Percentiles rank a stretch among this genome's conserved stretches.
Evolutionary conservation across 1,140 invertebrate genomes (phyloP).

Genomic region (Ceratitis capitata): DNA sequence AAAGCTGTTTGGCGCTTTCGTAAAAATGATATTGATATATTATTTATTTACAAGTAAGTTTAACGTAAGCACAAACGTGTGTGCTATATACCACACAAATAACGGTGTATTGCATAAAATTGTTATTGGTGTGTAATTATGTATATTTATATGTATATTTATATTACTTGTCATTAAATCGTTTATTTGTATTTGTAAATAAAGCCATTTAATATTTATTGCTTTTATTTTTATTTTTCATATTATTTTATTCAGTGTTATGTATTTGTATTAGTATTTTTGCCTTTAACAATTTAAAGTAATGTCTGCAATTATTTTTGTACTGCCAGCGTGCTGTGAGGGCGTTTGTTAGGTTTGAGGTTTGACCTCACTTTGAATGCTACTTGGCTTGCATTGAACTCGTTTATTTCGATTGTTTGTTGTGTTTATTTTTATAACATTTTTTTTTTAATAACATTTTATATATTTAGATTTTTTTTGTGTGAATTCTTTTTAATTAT

Average conservation of each 20-base stretch:
- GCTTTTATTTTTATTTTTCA: not conserved
- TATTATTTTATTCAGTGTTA: too few relatives aligned
- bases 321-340: not conserved
- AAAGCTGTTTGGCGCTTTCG: not conserved
- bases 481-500: too few relatives aligned
- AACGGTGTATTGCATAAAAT: not conserved
- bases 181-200: too few relatives aligned
- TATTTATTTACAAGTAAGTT: not conserved
- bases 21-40: too few relatives aligned
- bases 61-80: not conserved
- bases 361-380: slow-evolving; percentile 8
- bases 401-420: not conserved
- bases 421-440: not conserved
- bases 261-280: not conserved
- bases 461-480: too few relatives aligned
- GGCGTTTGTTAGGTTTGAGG: not conserved
- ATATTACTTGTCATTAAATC: too few relatives aligned
- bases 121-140: not conserved
- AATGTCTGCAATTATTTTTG: not conserved
- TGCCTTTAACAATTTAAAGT: not conserved
- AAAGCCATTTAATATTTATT: not conserved
- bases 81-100: not conserved
- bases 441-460: not conserved
- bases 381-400: slow-evolving; percentile 16
- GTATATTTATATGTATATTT: too few relatives aligned